Percentiles rank a stretch among this genome's conserved stretches.
phyloP scores from a whole-genome alignment of 92 coral and sea anemone species.

The Umimayanthus chanpuru region DNA sequence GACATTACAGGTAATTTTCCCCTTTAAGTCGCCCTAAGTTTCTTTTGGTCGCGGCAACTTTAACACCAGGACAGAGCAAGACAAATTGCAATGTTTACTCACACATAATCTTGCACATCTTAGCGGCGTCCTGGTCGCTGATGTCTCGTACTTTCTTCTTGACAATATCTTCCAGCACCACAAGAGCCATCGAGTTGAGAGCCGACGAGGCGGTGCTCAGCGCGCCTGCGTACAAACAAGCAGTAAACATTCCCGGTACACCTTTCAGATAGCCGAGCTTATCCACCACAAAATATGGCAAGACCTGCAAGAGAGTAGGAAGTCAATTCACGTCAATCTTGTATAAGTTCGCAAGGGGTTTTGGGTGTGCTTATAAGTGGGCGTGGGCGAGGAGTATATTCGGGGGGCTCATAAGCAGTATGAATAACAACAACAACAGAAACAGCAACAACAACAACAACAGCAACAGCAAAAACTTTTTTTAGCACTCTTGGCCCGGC shows the following conservation, averaged over 20 bases:
- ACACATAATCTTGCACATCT: slow-evolving; percentile 89
- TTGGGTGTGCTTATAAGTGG: no score
- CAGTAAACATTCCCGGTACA: slow-evolving; percentile 94
- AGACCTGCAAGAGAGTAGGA: slow-evolving; percentile 52
- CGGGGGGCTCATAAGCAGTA: no score
- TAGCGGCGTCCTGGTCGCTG: slow-evolving; percentile 85
- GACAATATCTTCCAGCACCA: slow-evolving; percentile 83
- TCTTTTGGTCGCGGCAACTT: no score
- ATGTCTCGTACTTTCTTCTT: slow-evolving; percentile 78
- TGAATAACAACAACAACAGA: no score
- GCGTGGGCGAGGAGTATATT: no score
- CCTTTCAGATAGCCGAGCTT: slow-evolving; percentile 88
- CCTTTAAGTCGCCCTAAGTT: no score
- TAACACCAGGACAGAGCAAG: no score
- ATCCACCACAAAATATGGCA: slow-evolving; percentile 95
- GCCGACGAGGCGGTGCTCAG: slow-evolving; percentile 95
- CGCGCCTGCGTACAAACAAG: slow-evolving; percentile 94
- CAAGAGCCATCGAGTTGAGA: slow-evolving; percentile 87
- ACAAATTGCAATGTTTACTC: neutral
- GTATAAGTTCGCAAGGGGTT: neutral
- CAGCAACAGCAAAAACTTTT: no score
- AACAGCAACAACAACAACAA: no score
- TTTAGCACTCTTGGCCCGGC: no score
- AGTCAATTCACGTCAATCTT: neutral
- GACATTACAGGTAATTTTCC: no score